phyloP scores from a whole-genome alignment of 2,113 vertebrate genomes.

The Sciurus niger region DNA sequence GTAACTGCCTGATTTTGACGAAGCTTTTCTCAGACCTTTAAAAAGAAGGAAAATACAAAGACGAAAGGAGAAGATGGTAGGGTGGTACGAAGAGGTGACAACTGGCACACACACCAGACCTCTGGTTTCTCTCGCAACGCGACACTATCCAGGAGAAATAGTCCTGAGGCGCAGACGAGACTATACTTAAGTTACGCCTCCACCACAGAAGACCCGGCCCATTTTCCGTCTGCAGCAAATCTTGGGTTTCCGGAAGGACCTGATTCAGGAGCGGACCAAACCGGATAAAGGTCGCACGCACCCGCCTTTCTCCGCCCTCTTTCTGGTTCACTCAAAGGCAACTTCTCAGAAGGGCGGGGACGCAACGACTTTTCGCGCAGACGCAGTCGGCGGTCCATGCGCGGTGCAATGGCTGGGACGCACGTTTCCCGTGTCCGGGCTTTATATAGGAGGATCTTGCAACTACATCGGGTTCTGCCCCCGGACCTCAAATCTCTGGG shows the following conservation, averaged over 20 bases:
- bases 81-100: neutral
- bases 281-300: slow-evolving; percentile 31
- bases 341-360: rapidly evolving
- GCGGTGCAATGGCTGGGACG: rapidly evolving
- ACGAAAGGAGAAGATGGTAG: neutral
- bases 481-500: slow-evolving; percentile 92
- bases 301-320: neutral
- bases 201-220: rapidly evolving
- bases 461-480: slow-evolving; percentile 93
- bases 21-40: neutral
- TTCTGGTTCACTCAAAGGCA: rapidly evolving
- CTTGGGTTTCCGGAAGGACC: slow-evolving; percentile 55
- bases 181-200: neutral
- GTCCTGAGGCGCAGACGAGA: rapidly evolving
- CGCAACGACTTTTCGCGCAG: neutral
- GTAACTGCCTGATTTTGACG: neutral
- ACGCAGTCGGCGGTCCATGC: neutral
- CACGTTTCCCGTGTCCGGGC: slow-evolving; percentile 87
- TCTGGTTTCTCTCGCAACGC: rapidly evolving
- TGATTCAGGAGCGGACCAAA: slow-evolving; percentile 5
- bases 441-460: slow-evolving; percentile 92
- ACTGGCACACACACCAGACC: rapidly evolving
- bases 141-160: rapidly evolving
- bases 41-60: neutral
- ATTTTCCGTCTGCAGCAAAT: rapidly evolving